Base-by-base conservation (phyloP, 1,140 invertebrate species). In the Phortica variegata region DNA sequence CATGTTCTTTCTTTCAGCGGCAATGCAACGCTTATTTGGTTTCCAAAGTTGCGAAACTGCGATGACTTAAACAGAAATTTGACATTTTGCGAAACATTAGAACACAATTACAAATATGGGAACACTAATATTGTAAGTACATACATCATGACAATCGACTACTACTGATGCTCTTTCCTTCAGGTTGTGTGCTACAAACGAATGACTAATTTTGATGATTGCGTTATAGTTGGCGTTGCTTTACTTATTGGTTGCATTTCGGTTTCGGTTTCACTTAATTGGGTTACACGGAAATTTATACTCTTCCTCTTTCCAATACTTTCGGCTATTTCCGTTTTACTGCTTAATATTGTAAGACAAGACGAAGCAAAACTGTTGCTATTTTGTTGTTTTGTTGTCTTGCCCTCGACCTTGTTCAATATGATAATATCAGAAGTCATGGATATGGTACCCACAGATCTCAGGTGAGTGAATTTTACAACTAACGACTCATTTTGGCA, bases 361-460 rank as follows among this genome's bases (percentile, higher is more conserved):
- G 7, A 34, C 1, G 3, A n/a, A 7, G 0, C n/a, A 3, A 32
- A 38, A 29, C 43, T 50, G 0, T 2, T 36, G 0, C 38, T 19
- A 13, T 13, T 50, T 40, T 8, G 21, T 26, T 2, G 37, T 3
- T 50, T 54, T n/a, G 42, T 46, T 17, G 12, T 43, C 33, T 4
- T 37, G 8, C 20, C 20, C n/a, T n/a, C 19, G 9, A 17, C 13
- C 19, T 15, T 7, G 5, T 42, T 50, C 6, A 8, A 37, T 12
- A 4, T 54, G 5, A 19, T 12, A 0, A 7, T 33, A 9, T 43
- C 52, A 0, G 32, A 29, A 12, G 9, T 43, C 0, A 10, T 13
- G 6, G 52, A 50, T 26, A 7, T 33, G 2, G 33, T 54, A 39
- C 52, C 52, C 1, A 54, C 52, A 0, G 18, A 47, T 17, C 9